These are phyloP conservation scores for Metellina segmentata DNA, from an alignment of 2,888 invertebrate genomes.

Conservation along the genomic window DNA sequence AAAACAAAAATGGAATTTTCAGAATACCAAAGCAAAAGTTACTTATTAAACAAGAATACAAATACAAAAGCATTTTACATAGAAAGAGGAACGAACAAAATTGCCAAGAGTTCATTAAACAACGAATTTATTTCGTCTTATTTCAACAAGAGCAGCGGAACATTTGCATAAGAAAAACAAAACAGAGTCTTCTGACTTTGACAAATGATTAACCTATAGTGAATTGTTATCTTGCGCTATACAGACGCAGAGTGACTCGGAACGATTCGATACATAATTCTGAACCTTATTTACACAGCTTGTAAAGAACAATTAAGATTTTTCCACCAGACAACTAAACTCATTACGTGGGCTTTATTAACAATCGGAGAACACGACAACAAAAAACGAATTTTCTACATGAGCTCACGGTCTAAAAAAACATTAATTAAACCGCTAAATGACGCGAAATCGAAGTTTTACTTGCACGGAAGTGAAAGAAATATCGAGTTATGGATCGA, in stretches of 20 bases:
- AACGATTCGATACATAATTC: conserved; percentile 50
- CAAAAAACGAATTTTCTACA: conserved; percentile 51
- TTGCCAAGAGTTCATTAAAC: too few species aligned
- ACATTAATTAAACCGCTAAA: conserved; percentile 71
- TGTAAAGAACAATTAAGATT: conserved; percentile 71
- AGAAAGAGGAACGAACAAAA: too few species aligned
- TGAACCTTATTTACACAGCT: conserved; percentile 62
- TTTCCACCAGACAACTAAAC: conserved; percentile 63
- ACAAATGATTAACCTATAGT: conserved; percentile 63
- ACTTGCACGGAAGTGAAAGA: conserved; percentile 54
- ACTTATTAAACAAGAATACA: too few species aligned
- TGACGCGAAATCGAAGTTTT: conserved; percentile 66
- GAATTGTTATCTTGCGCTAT: conserved; percentile 53
- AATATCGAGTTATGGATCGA: conserved; percentile 53
- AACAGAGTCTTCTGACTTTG: conserved; percentile 32
- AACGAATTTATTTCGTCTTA: background rate
- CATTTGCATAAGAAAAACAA: conserved; percentile 6
- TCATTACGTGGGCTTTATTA: conserved; percentile 61
- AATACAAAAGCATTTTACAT: too few species aligned
- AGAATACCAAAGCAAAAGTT: too few species aligned
- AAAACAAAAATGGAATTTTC: background rate
- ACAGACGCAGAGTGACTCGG: conserved; percentile 42
- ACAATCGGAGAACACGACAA: conserved; percentile 45
- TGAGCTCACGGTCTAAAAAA: conserved; percentile 42
- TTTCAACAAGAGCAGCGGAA: conserved; percentile 20